phyloP scores from a whole-genome alignment of 2,797 vertebrate genomes.

The Sebastes flavidus region DNA sequence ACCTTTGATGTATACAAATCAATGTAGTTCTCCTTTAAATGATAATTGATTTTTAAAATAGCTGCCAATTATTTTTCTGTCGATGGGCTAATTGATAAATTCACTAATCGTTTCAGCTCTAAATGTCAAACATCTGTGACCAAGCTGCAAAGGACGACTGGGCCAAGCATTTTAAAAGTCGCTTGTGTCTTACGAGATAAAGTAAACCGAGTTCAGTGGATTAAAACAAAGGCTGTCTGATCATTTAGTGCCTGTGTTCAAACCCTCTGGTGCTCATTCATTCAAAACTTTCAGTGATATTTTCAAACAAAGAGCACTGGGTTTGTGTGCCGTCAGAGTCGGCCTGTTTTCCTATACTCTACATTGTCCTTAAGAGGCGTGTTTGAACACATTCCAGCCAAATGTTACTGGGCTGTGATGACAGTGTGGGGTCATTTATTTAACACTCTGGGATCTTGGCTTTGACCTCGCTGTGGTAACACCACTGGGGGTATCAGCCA shows the following conservation, averaged over 20 bases:
- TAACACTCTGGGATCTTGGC: slow-evolving; percentile 78
- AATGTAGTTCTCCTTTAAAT: not conserved
- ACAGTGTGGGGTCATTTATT: slow-evolving; percentile 77
- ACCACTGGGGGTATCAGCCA: slow-evolving; percentile 77
- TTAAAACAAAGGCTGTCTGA: slow-evolving; percentile 25
- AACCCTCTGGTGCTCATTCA: slow-evolving; percentile 1
- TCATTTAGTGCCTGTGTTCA: slow-evolving; percentile 2
- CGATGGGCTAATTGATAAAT: not conserved
- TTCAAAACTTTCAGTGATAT: not conserved
- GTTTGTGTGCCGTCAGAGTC: slow-evolving; percentile 37
- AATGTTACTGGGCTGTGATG: slow-evolving; percentile 60
- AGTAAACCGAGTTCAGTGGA: slow-evolving; percentile 17
- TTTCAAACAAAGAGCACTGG: slow-evolving; percentile 34
- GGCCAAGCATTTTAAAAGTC: not conserved
- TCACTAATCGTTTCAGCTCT: not conserved
- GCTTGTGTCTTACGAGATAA: not conserved
- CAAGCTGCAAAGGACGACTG: not conserved
- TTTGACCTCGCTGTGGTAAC: slow-evolving; percentile 73
- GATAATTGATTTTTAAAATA: not conserved
- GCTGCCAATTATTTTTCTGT: not conserved
- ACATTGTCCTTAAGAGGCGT: slow-evolving; percentile 47
- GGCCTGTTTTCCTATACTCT: slow-evolving; percentile 41
- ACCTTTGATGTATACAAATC: not conserved
- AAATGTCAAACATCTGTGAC: slow-evolving; percentile 12
- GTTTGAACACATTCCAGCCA: slow-evolving; percentile 74